Percentiles rank a stretch among this genome's conserved stretches.
phyloP scores from a whole-genome alignment of 2,888 invertebrate genomes.

The Selenia dentaria region DNA sequence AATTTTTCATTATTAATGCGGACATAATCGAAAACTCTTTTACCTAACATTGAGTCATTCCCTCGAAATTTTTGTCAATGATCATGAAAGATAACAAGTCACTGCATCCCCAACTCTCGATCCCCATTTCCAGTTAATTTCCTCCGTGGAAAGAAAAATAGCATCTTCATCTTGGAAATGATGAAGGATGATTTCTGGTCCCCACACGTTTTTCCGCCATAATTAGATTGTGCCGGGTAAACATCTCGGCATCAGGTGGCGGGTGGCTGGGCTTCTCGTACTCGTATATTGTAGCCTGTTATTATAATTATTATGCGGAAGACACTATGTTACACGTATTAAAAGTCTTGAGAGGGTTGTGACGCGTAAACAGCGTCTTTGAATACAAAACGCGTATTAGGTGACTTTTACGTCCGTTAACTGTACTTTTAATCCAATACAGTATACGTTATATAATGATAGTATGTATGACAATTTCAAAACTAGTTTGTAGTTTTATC shows the following conservation, averaged over 20 bases:
- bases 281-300: constrained; percentile 12
- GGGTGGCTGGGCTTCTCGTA: constrained; percentile 8
- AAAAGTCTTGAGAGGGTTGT: too few relatives aligned
- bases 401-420: too few relatives aligned
- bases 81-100: constrained; percentile 5
- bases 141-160: constrained; percentile 24
- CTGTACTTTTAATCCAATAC: too few relatives aligned
- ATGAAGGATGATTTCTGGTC: constrained; percentile 68
- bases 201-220: constrained; percentile 47
- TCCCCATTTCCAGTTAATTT: constrained; percentile 26
- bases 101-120: constrained; percentile 4
- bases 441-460: too few relatives aligned
- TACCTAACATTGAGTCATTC: too few relatives aligned
- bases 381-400: too few relatives aligned
- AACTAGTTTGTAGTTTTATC: too few relatives aligned
- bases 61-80: too few relatives aligned
- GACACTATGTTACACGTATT: constrained; percentile 1
- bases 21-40: too few relatives aligned
- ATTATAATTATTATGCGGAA: constrained; percentile 31
- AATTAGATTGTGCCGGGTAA: constrained; percentile 55
- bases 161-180: constrained; percentile 42
- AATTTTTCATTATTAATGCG: too few relatives aligned
- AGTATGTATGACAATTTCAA: too few relatives aligned
- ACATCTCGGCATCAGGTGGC: constrained; percentile 62
- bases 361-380: too few relatives aligned